Conservation (phyloP, 2,797 vertebrate genomes). For the Tadarida brasiliensis region DNA sequence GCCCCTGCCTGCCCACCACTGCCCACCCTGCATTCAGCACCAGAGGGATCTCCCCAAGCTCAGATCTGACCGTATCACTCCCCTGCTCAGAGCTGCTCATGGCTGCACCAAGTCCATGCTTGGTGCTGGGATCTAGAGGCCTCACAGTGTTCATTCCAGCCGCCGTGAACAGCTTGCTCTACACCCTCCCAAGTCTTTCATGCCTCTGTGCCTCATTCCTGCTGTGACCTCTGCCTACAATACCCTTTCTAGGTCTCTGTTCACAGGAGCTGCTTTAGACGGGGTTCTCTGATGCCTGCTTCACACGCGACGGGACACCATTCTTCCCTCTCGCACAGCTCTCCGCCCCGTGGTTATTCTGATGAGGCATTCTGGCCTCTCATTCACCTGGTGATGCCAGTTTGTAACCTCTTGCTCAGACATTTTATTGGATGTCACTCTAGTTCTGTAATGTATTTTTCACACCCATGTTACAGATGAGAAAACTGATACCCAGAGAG, state of each 20-base stretch:
- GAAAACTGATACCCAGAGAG: not conserved
- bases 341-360: not conserved
- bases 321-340: not conserved
- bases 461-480: not conserved
- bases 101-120: accelerated
- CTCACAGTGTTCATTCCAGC: accelerated
- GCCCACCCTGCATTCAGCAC: not conserved
- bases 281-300: not conserved
- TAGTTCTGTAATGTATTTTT: not conserved
- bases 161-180: not conserved
- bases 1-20: not conserved
- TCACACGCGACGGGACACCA: accelerated
- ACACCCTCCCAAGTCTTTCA: not conserved
- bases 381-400: not conserved
- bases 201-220: not conserved
- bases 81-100: accelerated
- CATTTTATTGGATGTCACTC: not conserved
- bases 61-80: not conserved
- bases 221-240: not conserved
- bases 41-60: not conserved
- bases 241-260: not conserved
- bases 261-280: not conserved
- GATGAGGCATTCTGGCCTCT: accelerated
- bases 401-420: not conserved
- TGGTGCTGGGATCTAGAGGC: not conserved